These are phyloP conservation scores for Dufourea novaeangliae DNA, from an alignment of 1,140 invertebrate genomes.

Conservation along the genomic window DNA sequence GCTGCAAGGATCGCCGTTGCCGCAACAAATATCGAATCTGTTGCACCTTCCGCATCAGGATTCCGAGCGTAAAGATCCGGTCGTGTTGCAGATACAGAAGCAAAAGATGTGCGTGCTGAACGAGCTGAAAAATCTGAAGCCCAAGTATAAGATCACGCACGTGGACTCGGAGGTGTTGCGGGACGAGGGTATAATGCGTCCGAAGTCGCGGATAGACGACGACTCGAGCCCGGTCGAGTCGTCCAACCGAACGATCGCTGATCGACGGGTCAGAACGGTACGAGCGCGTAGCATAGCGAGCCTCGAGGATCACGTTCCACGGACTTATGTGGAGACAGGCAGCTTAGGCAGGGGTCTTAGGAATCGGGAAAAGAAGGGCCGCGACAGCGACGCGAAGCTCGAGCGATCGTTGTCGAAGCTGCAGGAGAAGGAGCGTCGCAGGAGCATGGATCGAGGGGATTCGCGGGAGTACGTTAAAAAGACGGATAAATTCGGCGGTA, in stretches of 20 bases:
- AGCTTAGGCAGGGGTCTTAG: slow-evolving; percentile 75
- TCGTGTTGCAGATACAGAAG: slow-evolving; percentile 78
- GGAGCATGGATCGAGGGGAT: slow-evolving; percentile 70
- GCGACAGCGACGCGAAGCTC: slow-evolving; percentile 37
- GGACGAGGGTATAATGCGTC: slow-evolving; percentile 80
- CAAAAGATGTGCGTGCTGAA: slow-evolving; percentile 78
- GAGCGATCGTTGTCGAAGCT: slow-evolving; percentile 64
- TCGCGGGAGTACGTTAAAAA: slow-evolving; percentile 70
- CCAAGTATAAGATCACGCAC: slow-evolving; percentile 79
- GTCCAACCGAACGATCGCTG: slow-evolving; percentile 56
- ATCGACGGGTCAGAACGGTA: slow-evolving; percentile 58
- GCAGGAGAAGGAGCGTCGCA: slow-evolving; percentile 73
- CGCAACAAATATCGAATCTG: slow-evolving; percentile 1
- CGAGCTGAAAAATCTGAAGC: slow-evolving; percentile 77
- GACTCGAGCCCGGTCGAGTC: slow-evolving; percentile 75
- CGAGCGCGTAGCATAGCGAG: slow-evolving; percentile 76
- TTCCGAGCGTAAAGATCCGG: slow-evolving; percentile 72
- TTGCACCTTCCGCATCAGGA: slow-evolving; percentile 67
- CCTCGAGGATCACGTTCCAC: slow-evolving; percentile 70
- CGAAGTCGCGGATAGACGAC: slow-evolving; percentile 79
- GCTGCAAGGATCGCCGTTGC: background rate
- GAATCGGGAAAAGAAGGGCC: slow-evolving; percentile 57
- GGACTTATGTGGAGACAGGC: slow-evolving; percentile 72
- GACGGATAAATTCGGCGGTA: slow-evolving; percentile 55
- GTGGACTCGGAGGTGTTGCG: slow-evolving; percentile 79